phyloP scores from a whole-genome alignment of 2,888 invertebrate genomes.

The Tolmerus cingulatus region DNA sequence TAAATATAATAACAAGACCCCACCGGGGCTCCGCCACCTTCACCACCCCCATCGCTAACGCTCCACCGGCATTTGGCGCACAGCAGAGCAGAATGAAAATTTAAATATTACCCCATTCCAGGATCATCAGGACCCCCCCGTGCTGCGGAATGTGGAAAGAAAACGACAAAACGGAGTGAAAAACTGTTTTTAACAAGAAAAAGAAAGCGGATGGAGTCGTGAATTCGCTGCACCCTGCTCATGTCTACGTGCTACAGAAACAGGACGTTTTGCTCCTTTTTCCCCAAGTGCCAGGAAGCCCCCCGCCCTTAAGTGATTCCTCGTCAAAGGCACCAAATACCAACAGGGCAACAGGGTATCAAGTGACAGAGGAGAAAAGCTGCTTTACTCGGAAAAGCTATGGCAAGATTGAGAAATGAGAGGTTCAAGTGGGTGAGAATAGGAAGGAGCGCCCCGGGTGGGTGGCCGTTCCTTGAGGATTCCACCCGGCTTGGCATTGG shows the following conservation, averaged over 20 bases:
- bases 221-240: constrained; percentile 16
- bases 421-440: constrained; percentile 34
- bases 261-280: background rate
- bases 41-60: too few relatives aligned
- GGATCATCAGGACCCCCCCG: background rate
- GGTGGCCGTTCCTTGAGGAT: background rate
- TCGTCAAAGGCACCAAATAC: constrained; percentile 16
- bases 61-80: background rate
- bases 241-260: background rate
- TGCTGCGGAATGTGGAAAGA: constrained; percentile 1
- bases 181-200: constrained; percentile 28
- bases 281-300: background rate
- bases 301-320: background rate
- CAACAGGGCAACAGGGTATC: constrained; percentile 36
- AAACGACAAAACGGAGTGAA: constrained; percentile 35
- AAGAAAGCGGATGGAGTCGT: constrained; percentile 7
- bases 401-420: constrained; percentile 25
- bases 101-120: constrained; percentile 18
- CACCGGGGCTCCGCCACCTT: background rate
- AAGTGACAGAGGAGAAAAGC: constrained; percentile 38
- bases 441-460: background rate
- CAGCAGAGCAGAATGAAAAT: constrained; percentile 23
- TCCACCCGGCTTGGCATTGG: background rate
- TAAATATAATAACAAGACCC: constrained; percentile 12
- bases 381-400: constrained; percentile 11